Base-by-base conservation (phyloP, 2,797 vertebrate species). In the Chiloscyllium punctatum region DNA sequence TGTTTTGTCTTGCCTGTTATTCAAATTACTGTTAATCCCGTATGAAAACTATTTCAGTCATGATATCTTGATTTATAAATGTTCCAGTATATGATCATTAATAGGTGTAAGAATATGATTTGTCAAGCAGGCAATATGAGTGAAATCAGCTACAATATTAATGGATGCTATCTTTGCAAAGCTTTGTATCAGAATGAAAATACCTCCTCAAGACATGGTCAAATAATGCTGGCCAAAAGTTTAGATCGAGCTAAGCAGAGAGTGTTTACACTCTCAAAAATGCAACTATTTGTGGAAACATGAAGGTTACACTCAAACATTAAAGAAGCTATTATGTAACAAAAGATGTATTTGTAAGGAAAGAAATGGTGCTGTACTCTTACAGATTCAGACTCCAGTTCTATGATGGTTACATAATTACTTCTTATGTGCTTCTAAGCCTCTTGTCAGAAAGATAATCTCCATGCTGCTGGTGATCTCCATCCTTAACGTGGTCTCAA, bases 41-140 rank as follows among this genome's bases (percentile, higher is more conserved):
- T 13, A 62, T 62, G 57, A 62, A 13, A 62, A 62, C 11, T 62
- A 62, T 62, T 62, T 62, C 57, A 62, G 57, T 13, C 53, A 77
- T 74, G 48, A 27, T 6, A 51, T 95, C n/a, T 33, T 23, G 30
- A 77, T 95, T 95, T 95, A 72, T 15, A 51, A 69, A 33, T 27
- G 53, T 69, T 94, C 94, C 71, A 25, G 25, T 3, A n/a, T 37
- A 74, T 95, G 71, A 95, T 95, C 94, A 74, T n/a, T 71, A 77
- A 48, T 21, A 74, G 69, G 25, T 27, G 27, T 0, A 53, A 48
- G 53, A 77, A 95, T 77, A 27, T n/a, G 94, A 77, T n/a, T 51
- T 95, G 48, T 27, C 48, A 94, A 16, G 2, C 42, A 33, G 51
- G 15, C 3, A 77, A 71, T 30, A 13, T 53, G 27, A 94, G 69